Percentiles rank a stretch among this genome's conserved stretches.
phyloP scores from a whole-genome alignment of 2,113 vertebrate genomes.

The Peromyscus polionotus region DNA sequence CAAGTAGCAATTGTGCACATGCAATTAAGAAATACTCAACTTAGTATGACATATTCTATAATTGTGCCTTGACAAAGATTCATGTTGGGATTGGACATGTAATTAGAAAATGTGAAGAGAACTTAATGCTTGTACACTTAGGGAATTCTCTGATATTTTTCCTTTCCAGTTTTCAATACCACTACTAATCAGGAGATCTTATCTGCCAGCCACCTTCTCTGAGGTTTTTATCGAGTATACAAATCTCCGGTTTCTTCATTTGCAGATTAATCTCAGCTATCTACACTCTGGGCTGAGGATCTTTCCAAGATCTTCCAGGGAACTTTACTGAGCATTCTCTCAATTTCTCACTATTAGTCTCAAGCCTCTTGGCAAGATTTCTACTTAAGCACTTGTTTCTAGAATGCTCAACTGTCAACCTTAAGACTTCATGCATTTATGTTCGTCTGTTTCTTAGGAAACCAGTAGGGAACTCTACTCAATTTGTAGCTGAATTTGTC shows the following conservation, averaged over 20 bases:
- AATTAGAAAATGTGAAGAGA: not conserved
- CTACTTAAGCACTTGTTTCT: not conserved
- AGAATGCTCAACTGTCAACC: constrained; percentile 12
- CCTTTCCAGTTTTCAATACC: not conserved
- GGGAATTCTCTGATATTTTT: not conserved
- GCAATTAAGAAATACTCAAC: not conserved
- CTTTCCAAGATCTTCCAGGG: not conserved
- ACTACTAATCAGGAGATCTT: constrained; percentile 16
- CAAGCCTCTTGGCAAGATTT: not conserved
- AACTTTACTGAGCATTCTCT: constrained; percentile 38
- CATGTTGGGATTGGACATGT: not conserved
- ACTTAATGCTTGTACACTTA: not conserved
- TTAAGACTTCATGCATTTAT: constrained; percentile 2
- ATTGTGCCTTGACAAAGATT: not conserved
- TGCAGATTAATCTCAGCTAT: not conserved
- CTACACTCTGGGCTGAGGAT: not conserved
- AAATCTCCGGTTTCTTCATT: not conserved
- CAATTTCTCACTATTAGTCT: not conserved
- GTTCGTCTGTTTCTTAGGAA: constrained; percentile 33
- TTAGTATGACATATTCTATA: not conserved
- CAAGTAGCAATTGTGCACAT: not conserved
- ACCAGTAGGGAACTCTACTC: constrained; percentile 1
- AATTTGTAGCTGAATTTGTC: not conserved
- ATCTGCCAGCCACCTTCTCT: not conserved
- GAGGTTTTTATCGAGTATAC: constrained; percentile 15